phyloP scores from a whole-genome alignment of 1,140 invertebrate species.

The Scaptomyza montana region DNA sequence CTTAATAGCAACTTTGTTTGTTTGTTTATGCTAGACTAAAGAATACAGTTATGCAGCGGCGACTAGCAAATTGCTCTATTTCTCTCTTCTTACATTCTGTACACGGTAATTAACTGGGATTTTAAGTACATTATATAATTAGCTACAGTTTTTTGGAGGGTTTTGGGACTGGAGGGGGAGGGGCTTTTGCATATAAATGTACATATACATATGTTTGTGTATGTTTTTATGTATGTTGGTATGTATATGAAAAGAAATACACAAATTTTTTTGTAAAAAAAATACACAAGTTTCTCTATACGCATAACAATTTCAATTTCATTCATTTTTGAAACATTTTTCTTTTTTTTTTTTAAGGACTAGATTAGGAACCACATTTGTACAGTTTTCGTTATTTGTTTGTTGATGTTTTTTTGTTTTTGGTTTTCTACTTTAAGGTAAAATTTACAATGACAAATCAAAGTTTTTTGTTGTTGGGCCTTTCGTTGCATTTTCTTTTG shows the following conservation, averaged over 20 bases:
- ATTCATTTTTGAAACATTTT: constrained; percentile 33
- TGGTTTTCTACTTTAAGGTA: constrained; percentile 51
- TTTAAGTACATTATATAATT: constrained; percentile 67
- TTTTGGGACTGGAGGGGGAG: constrained; percentile 45
- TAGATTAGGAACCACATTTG: constrained; percentile 84
- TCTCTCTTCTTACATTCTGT: constrained; percentile 20
- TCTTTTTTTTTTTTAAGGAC: constrained; percentile 57
- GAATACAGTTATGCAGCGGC: constrained; percentile 65
- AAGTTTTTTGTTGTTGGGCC: constrained; percentile 29
- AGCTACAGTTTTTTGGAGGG: constrained; percentile 69
- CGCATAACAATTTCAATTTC: constrained; percentile 50
- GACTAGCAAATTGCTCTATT: constrained; percentile 61
- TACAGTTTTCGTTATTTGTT: constrained; percentile 73
- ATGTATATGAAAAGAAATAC: constrained; percentile 14
- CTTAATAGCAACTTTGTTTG: constrained; percentile 29
- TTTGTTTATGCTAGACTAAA: constrained; percentile 55
- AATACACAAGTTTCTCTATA: constrained; percentile 51
- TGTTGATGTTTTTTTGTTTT: neutral
- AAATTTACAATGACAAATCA: constrained; percentile 63
- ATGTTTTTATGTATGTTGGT: neutral
- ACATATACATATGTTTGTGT: constrained; percentile 9
- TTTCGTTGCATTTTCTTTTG: constrained; percentile 44
- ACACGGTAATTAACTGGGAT: constrained; percentile 37
- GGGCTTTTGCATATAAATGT: constrained; percentile 16
- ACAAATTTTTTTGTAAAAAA: constrained; percentile 26